Conservation (phyloP, 2,888 invertebrate genomes). For the Hartigia nigra region DNA sequence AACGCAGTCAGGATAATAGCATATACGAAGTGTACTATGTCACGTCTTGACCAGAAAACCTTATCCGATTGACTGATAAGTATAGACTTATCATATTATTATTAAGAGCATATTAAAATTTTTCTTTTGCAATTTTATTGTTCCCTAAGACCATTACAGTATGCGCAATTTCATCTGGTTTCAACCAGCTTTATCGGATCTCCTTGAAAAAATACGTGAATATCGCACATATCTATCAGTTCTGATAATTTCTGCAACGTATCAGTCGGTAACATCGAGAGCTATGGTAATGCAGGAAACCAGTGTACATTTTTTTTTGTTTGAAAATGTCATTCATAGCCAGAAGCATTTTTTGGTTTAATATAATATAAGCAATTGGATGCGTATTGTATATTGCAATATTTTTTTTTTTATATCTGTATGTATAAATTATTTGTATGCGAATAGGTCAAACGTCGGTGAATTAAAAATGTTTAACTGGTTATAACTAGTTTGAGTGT, state of each 20-base stretch:
- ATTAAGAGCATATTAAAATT: neutral
- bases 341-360: neutral
- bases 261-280: neutral
- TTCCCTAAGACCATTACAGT: neutral
- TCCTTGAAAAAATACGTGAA: neutral
- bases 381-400: neutral
- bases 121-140: neutral
- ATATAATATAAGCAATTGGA: neutral
- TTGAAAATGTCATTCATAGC: too few relatives aligned
- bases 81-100: neutral
- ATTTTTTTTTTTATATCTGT: neutral
- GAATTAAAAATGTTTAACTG: neutral
- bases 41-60: neutral
- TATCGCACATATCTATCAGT: neutral
- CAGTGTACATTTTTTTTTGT: neutral
- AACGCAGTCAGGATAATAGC: neutral
- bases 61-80: neutral
- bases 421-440: neutral
- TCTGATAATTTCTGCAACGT: neutral
- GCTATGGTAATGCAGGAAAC: neutral
- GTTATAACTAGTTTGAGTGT: neutral
- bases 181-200: neutral
- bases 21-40: neutral
- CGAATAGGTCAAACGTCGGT: neutral
- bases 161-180: neutral